phyloP scores from a whole-genome alignment of 92 coral and sea anemone genomes.

The Epizoanthus ramosus region DNA sequence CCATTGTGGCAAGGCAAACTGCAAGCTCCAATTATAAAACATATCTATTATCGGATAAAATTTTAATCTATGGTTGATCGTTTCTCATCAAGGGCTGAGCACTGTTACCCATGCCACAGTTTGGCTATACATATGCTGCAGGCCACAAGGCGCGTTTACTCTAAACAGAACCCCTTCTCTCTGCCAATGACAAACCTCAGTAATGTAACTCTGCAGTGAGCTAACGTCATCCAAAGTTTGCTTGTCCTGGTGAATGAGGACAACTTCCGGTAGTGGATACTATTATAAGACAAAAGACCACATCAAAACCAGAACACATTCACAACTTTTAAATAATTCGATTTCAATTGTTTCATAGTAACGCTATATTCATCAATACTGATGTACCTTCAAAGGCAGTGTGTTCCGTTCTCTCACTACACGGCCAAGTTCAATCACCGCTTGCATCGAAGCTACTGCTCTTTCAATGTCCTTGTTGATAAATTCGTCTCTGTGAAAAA shows the following conservation, averaged over 20 bases:
- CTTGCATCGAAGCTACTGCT: constrained; percentile 89
- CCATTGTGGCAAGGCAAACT: too few species aligned
- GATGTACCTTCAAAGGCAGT: constrained; percentile 86
- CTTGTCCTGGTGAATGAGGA: constrained; percentile 94
- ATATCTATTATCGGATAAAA: too few species aligned
- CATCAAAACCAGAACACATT: neutral
- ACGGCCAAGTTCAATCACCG: constrained; percentile 96
- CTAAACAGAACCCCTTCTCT: too few species aligned
- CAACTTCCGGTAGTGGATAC: constrained; percentile 97
- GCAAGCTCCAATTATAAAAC: too few species aligned
- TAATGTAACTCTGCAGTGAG: constrained; percentile 83
- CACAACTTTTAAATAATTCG: neutral
- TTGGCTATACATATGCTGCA: too few species aligned
- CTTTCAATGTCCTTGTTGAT: constrained; percentile 87
- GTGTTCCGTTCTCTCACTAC: constrained; percentile 97
- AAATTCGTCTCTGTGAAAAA: constrained; percentile 64
- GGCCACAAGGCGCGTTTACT: too few species aligned
- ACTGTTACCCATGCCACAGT: too few species aligned
- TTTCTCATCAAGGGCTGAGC: too few species aligned
- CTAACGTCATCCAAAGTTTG: constrained; percentile 90
- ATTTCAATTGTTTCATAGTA: too few species aligned
- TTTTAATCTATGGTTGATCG: too few species aligned
- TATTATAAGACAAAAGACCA: constrained; percentile 22
- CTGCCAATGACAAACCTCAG: constrained; percentile 60
- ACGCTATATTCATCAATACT: too few species aligned